phyloP scores from a whole-genome alignment of 1,140 invertebrate species.

The Globodera rostochiensis region DNA sequence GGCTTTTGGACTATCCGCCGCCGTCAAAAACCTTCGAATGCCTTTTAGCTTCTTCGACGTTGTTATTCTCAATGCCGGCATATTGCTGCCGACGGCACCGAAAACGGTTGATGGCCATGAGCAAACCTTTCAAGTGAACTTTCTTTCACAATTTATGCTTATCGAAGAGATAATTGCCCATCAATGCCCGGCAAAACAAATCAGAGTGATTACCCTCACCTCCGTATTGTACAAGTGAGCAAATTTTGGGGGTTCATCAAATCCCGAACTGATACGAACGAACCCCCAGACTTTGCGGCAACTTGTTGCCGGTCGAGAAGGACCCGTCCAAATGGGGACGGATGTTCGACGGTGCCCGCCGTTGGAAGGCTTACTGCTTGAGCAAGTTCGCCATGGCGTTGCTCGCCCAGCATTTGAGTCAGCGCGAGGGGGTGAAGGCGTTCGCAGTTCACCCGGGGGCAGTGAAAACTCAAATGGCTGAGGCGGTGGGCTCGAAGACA shows the following conservation, averaged over 20 bases:
- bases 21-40: not conserved
- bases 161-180: constrained; percentile 27
- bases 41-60: constrained; percentile 35
- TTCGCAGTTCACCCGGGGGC: constrained; percentile 41
- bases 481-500: constrained; percentile 6
- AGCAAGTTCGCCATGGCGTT: constrained; percentile 46
- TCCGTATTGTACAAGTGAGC: constrained; percentile 30
- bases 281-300: constrained; percentile 29
- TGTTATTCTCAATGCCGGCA: constrained; percentile 43
- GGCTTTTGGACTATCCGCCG: no score
- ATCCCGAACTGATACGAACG: no score
- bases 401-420: constrained; percentile 37
- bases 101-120: constrained; percentile 35
- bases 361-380: constrained; percentile 39
- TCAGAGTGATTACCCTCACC: constrained; percentile 42
- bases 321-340: constrained; percentile 29
- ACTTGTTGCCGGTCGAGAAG: constrained; percentile 33
- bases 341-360: constrained; percentile 32
- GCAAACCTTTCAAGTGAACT: constrained; percentile 47
- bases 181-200: not conserved
- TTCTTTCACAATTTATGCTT: constrained; percentile 42
- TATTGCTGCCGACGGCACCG: constrained; percentile 32
- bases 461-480: constrained; percentile 33
- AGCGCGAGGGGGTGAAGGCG: constrained; percentile 27
- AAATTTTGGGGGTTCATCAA: not conserved